Evolutionary conservation across 2,797 vertebrate genomes (phyloP).

Genomic region (Heteromormyrus szaboi): DNA sequence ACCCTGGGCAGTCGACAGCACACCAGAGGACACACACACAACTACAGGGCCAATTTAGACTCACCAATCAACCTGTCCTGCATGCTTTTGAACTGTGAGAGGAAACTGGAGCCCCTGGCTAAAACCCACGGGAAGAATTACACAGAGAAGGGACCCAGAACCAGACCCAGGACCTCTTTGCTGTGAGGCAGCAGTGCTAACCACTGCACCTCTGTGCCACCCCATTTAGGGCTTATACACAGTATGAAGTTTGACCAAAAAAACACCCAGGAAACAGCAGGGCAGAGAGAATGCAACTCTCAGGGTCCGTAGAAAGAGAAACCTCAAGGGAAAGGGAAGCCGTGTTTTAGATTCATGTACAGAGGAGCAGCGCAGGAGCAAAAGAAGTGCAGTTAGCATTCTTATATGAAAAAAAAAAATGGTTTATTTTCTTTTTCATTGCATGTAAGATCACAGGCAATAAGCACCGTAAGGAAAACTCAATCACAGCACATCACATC

Average conservation of each 20-base stretch:
- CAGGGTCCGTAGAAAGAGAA: background rate
- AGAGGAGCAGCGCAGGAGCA: background rate
- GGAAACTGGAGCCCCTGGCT: background rate
- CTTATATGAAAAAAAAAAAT: background rate
- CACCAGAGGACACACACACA: background rate
- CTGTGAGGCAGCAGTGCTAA: no score
- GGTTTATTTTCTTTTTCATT: background rate
- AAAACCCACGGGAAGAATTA: background rate
- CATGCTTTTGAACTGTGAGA: background rate
- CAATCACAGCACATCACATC: background rate
- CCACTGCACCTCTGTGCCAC: no score
- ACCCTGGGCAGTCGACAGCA: background rate
- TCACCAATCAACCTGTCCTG: background rate
- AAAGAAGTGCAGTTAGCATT: background rate
- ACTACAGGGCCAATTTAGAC: background rate
- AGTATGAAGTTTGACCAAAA: background rate
- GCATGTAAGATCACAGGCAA: background rate
- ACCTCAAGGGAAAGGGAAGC: background rate
- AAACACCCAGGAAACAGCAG: background rate
- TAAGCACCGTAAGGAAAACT: background rate
- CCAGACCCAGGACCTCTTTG: background rate
- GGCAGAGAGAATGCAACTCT: background rate
- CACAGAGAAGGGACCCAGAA: background rate
- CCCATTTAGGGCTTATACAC: background rate
- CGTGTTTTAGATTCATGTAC: background rate